Conservation (phyloP, 2,888 invertebrate species). For the Enoplolaimus lenunculus region DNA sequence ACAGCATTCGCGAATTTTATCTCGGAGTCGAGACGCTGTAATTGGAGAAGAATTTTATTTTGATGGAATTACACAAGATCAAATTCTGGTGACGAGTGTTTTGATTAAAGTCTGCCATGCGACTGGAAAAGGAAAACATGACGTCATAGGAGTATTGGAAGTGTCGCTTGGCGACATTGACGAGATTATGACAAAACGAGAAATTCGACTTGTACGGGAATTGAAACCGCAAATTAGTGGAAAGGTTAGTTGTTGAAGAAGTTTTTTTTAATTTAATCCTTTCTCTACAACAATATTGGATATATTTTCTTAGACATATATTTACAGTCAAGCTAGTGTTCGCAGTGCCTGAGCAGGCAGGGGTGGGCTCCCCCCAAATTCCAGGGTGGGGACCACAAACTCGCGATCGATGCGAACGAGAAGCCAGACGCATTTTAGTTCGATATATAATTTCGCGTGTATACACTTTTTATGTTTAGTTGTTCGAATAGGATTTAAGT, state of each 20-base stretch:
- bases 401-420: too few species aligned
- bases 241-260: too few species aligned
- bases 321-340: too few species aligned
- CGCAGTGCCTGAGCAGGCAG: too few species aligned
- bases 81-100: conserved; percentile 39
- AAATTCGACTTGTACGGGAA: conserved; percentile 43
- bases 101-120: conserved; percentile 42
- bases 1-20: conserved; percentile 34
- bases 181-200: conserved; percentile 38
- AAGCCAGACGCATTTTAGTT: too few species aligned
- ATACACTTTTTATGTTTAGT: too few species aligned
- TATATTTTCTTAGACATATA: too few species aligned
- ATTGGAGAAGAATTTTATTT: conserved; percentile 43
- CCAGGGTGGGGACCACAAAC: too few species aligned
- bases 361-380: too few species aligned
- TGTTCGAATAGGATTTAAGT: too few species aligned
- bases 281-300: background rate
- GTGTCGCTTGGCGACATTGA: conserved; percentile 42
- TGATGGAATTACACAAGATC: conserved; percentile 40
- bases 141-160: conserved; percentile 42
- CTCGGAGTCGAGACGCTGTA: conserved; percentile 33
- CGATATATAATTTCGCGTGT: too few species aligned
- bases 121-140: conserved; percentile 38
- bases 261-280: background rate
- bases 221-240: conserved; percentile 35